These are phyloP conservation scores for Tetrax tetrax DNA, from an alignment of 2,113 vertebrate species.

Conservation along the genomic window DNA sequence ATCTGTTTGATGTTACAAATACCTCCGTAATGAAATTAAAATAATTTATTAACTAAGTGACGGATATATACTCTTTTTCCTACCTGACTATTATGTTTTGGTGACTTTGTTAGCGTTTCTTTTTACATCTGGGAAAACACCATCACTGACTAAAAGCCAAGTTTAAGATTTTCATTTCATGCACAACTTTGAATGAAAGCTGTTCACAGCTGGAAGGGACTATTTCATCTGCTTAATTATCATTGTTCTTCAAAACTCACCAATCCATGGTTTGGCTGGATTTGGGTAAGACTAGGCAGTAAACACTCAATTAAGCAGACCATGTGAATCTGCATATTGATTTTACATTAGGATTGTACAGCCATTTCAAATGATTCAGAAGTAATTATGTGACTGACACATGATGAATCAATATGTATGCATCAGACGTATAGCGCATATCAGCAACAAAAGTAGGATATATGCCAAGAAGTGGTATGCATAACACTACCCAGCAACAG, in stretches of 20 bases:
- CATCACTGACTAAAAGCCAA: not conserved
- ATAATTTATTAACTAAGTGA: not conserved
- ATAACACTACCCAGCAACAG: not conserved
- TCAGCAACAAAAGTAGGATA: not conserved
- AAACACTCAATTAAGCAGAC: not conserved
- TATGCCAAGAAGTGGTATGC: not conserved
- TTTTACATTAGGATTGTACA: conserved; percentile 9
- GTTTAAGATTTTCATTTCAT: not conserved
- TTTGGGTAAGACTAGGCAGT: not conserved
- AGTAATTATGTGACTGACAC: conserved; percentile 20
- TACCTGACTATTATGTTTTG: not conserved
- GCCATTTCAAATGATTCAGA: not conserved
- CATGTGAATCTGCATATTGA: not conserved
- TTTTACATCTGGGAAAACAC: not conserved
- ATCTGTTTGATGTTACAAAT: not conserved
- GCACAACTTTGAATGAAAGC: not conserved
- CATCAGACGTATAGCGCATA: not conserved
- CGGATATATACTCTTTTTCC: not conserved
- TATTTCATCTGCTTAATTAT: not conserved
- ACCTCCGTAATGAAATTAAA: not conserved
- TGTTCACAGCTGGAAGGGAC: not conserved
- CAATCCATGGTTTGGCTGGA: not conserved
- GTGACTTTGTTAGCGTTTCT: not conserved
- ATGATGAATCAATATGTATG: conserved; percentile 30
- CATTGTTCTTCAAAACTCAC: not conserved